phyloP scores from a whole-genome alignment of 2,888 invertebrate species.

The Platypus cylindrus region DNA sequence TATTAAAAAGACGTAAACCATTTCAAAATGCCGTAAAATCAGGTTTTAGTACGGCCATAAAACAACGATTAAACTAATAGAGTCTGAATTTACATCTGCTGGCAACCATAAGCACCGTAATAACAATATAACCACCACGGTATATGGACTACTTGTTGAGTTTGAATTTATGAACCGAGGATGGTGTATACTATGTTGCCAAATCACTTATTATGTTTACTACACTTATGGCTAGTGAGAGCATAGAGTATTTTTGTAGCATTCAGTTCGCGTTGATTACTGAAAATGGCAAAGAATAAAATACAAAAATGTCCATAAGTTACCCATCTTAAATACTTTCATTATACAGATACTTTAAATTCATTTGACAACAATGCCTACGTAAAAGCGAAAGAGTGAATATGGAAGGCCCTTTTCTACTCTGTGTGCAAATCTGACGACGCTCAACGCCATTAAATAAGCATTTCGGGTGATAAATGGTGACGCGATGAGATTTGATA shows the following conservation, averaged over 20 bases:
- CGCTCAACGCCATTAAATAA: conserved; percentile 36
- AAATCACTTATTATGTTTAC: too few relatives aligned
- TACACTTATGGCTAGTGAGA: too few relatives aligned
- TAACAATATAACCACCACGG: conserved; percentile 38
- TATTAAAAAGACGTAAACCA: too few relatives aligned
- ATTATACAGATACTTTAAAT: too few relatives aligned
- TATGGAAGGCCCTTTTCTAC: too few relatives aligned
- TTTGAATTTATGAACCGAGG: conserved; percentile 35
- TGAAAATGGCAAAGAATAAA: too few relatives aligned
- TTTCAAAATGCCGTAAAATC: conserved; percentile 15
- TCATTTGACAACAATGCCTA: conserved; percentile 9
- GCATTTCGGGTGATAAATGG: conserved; percentile 39
- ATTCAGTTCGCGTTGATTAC: too few relatives aligned
- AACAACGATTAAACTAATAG: conserved; percentile 32
- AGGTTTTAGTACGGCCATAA: conserved; percentile 21
- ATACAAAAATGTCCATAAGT: too few relatives aligned
- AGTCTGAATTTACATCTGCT: conserved; percentile 37
- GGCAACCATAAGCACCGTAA: conserved; percentile 38
- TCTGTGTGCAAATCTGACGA: conserved; percentile 30
- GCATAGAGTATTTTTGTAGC: too few relatives aligned
- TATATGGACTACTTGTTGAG: conserved; percentile 41
- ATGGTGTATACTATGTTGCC: conserved; percentile 24
- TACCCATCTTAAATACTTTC: too few relatives aligned
- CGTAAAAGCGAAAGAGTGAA: too few relatives aligned
- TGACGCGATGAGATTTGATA: conserved; percentile 39